A percentile compares a stretch with the other conserved stretches of the same genome.
Conservation (phyloP, 2,888 invertebrate species). For the Scelioninae gen. 2 region DNA sequence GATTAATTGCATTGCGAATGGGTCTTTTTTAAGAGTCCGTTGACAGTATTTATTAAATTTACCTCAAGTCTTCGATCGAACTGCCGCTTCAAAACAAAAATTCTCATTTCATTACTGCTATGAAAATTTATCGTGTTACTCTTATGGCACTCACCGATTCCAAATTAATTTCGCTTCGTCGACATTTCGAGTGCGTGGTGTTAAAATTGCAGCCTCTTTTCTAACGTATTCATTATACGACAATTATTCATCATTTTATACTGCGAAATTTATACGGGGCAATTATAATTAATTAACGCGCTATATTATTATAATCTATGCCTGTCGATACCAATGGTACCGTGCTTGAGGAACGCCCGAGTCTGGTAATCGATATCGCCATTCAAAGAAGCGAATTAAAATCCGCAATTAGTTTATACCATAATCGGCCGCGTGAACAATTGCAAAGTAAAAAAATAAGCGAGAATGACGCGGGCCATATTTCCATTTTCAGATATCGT, state of each 20-base stretch:
- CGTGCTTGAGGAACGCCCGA: slow-evolving; percentile 27
- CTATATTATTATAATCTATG: slow-evolving; percentile 43
- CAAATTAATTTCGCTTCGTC: slow-evolving; percentile 11
- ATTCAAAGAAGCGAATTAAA: slow-evolving; percentile 22
- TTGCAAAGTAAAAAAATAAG: slow-evolving; percentile 18
- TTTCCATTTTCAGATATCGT: too few relatives aligned
- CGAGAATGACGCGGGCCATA: too few relatives aligned
- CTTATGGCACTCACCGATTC: slow-evolving; percentile 5
- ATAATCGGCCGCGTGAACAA: slow-evolving; percentile 6
- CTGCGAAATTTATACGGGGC: slow-evolving; percentile 17
- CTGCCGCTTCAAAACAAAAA: too few relatives aligned
- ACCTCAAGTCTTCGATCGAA: too few relatives aligned
- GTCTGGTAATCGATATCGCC: slow-evolving; percentile 27
- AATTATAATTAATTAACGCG: slow-evolving; percentile 44
- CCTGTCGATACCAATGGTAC: slow-evolving; percentile 36
- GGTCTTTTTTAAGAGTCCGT: too few relatives aligned
- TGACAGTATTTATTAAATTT: too few relatives aligned
- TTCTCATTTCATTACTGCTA: too few relatives aligned
- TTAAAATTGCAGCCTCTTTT: slow-evolving; percentile 6
- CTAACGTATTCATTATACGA: slow-evolving; percentile 8
- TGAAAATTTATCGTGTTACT: too few relatives aligned
- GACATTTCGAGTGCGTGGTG: neutral
- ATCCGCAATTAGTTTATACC: slow-evolving; percentile 12
- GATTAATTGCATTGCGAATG: too few relatives aligned
- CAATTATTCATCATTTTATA: slow-evolving; percentile 32